Conservation (phyloP, 2,888 invertebrate species). For the Chymomyza procnemis region DNA sequence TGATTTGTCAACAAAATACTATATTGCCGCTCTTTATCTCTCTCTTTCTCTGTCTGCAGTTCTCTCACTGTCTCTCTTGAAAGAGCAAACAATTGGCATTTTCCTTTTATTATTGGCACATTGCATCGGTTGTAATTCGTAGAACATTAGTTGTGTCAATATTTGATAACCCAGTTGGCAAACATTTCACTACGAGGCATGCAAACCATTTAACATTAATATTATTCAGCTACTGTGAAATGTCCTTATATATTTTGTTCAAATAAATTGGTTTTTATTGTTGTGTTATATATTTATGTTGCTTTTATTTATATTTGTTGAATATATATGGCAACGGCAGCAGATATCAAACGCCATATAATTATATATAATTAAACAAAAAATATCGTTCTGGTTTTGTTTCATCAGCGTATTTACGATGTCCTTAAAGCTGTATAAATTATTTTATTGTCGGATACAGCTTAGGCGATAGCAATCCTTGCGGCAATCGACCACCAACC, state of each 20-base stretch:
- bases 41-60: background rate
- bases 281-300: too few relatives aligned
- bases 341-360: too few relatives aligned
- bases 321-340: too few relatives aligned
- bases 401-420: too few relatives aligned
- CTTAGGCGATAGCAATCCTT: too few relatives aligned
- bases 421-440: too few relatives aligned
- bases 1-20: conserved; percentile 19
- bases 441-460: too few relatives aligned
- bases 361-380: too few relatives aligned
- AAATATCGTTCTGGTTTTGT: too few relatives aligned
- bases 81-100: background rate
- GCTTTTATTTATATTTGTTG: too few relatives aligned
- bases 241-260: background rate
- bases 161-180: conserved; percentile 32
- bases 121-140: conserved; percentile 28
- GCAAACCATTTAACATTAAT: conserved; percentile 10
- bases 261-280: too few relatives aligned
- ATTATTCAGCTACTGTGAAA: background rate
- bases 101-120: background rate
- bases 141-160: conserved; percentile 51
- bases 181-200: background rate
- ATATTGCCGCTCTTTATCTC: background rate
- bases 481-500: too few relatives aligned
- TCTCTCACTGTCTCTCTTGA: background rate